These are phyloP conservation scores for Megaceryle alcyon DNA, from an alignment of 2,797 vertebrate genomes.

Conservation along the genomic window DNA sequence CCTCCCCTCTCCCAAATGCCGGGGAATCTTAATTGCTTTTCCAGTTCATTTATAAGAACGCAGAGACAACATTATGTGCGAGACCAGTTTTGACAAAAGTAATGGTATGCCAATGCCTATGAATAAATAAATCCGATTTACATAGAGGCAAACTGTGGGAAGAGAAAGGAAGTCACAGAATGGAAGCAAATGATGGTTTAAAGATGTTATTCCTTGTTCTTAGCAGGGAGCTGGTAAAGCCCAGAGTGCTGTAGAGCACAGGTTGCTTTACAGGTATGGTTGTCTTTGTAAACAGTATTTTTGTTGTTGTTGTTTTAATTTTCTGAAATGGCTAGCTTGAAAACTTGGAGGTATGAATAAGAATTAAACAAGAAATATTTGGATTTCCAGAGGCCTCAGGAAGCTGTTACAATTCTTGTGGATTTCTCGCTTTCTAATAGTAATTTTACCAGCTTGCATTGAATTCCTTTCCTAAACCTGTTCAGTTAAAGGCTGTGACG, in stretches of 20 bases:
- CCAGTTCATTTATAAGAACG: slow-evolving; percentile 72
- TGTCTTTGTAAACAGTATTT: not conserved
- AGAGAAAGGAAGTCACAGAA: slow-evolving; percentile 37
- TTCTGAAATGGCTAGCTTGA: slow-evolving; percentile 1
- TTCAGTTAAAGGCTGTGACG: slow-evolving; percentile 1
- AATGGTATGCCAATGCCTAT: slow-evolving; percentile 73
- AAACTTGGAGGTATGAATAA: not conserved
- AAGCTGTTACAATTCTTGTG: not conserved
- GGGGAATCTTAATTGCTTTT: slow-evolving; percentile 78
- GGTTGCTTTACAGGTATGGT: not conserved
- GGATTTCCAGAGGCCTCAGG: not conserved
- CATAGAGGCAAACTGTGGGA: slow-evolving; percentile 58
- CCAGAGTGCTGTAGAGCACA: not conserved
- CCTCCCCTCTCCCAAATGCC: slow-evolving; percentile 59
- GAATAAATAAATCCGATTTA: slow-evolving; percentile 81
- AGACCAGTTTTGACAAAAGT: slow-evolving; percentile 78
- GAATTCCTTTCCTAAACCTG: not conserved
- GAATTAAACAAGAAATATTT: not conserved
- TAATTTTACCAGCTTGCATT: slow-evolving; percentile 5
- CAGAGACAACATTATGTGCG: slow-evolving; percentile 49
- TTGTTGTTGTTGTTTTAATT: not conserved
- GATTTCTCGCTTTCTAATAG: not conserved
- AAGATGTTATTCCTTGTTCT: slow-evolving; percentile 56
- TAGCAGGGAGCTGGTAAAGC: not conserved
- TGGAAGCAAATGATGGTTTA: slow-evolving; percentile 68